Evolutionary conservation across 2,113 vertebrate genomes (phyloP).

Genomic region (Gymnobelideus leadbeateri): DNA sequence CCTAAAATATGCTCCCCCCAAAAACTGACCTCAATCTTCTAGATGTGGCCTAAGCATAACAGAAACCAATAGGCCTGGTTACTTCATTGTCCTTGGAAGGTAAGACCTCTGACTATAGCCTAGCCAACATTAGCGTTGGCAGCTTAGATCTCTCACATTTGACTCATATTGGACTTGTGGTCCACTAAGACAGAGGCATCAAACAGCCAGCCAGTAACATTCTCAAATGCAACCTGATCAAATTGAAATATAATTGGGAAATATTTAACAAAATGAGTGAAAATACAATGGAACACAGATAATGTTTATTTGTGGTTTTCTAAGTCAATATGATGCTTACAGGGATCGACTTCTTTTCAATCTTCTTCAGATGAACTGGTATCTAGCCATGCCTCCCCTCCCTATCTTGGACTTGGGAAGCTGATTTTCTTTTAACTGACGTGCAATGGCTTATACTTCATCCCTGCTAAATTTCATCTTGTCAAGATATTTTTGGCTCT

Average conservation of each 20-base stretch:
- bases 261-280: not conserved
- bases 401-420: not conserved
- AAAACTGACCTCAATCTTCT: not conserved
- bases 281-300: not conserved
- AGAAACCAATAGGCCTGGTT: not conserved
- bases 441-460: not conserved
- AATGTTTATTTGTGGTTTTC: not conserved
- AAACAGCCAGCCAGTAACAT: not conserved
- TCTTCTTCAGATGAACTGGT: not conserved
- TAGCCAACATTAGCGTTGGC: not conserved
- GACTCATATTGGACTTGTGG: not conserved
- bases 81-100: not conserved
- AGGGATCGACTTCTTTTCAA: not conserved
- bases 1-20: not conserved
- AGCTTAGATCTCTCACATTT: not conserved
- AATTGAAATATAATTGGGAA: not conserved
- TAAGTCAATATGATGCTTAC: not conserved
- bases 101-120: not conserved
- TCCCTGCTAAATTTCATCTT: not conserved
- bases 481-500: not conserved
- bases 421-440: not conserved
- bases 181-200: not conserved
- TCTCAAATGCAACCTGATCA: not conserved
- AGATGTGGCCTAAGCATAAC: not conserved
- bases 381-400: not conserved